Base-by-base conservation (phyloP, 2,888 invertebrate species). In the Alsophila aescularia region DNA sequence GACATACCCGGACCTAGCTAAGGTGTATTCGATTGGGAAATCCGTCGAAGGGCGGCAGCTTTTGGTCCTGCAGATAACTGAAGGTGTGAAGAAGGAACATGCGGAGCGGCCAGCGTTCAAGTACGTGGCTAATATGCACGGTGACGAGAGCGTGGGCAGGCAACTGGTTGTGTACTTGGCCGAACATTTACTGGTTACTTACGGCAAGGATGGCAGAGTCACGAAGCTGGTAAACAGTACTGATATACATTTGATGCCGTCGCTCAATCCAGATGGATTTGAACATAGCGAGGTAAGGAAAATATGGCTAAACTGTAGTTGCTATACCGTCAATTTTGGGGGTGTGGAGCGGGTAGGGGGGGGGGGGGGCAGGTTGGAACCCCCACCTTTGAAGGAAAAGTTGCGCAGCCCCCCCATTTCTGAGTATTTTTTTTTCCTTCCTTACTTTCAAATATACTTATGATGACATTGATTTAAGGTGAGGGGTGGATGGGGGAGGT, bases 201-300 rank as follows among this genome's bases (percentile, higher is more conserved):
- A 96, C 77, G 95, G 94, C 2, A 94, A 90, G 52, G 93, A 93
- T 68, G 90, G 93, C 0, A 90, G 96, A 51, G 93, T 98, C 14
- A 95, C 96, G 0, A 92, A 91, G 54, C 84, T 99, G 51, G 93
- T 99, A 0, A 95, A 99, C 75, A 92, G 87, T 3, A 98, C 98
- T 0, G 96, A 99, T 77, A 97, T 99, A 62, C 98, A 96, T 84
- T 90, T 99, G 71, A 96, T 99, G 97, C 99, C 99, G 0, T 96
- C 98, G 0, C 95, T 99, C 94, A 99, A 99, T 91, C 99, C 99
- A 29, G 94, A 99, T 93, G 99, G 99, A 12, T 99, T 95, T 92
- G 97, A 97, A 79, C 93, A 92, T 52, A 96, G 98, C 45, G 77
- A 93, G 93, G 96, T 96, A 88, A 89, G 87, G 72, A 27, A 4